phyloP scores from a whole-genome alignment of 2,113 vertebrate species.

The Sebastes schlegelii region DNA sequence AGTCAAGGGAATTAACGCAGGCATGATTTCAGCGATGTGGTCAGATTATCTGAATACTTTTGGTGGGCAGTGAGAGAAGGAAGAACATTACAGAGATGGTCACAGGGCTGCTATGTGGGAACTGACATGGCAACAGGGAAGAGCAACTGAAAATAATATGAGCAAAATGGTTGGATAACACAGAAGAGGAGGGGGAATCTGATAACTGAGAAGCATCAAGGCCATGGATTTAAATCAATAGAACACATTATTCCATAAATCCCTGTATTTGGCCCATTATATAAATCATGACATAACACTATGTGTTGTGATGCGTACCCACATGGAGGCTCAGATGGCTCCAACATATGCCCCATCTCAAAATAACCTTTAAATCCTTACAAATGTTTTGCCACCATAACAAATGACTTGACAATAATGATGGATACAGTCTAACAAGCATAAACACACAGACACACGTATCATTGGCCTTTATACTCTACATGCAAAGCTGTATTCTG shows the following conservation, averaged over 20 bases:
- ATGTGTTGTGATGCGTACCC: neutral
- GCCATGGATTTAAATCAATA: neutral
- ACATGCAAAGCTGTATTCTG: neutral
- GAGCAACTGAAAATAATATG: neutral
- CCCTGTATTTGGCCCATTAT: too few species aligned
- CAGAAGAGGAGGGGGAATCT: neutral
- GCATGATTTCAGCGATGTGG: neutral
- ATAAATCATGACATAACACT: neutral
- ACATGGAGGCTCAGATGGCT: neutral
- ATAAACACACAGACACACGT: neutral
- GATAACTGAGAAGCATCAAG: neutral
- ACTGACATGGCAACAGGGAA: neutral
- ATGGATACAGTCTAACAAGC: neutral
- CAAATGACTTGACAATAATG: neutral
- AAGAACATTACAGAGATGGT: neutral
- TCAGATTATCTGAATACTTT: neutral
- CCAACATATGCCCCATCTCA: neutral
- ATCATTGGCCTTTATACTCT: neutral
- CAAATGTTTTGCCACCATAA: neutral
- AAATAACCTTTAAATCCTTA: neutral
- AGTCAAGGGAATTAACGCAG: neutral
- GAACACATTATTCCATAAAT: neutral
- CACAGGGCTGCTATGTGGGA: neutral
- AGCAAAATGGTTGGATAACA: neutral
- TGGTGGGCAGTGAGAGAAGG: neutral